phyloP scores from a whole-genome alignment of 2,113 vertebrate species.

The Pollachius pollachius region DNA sequence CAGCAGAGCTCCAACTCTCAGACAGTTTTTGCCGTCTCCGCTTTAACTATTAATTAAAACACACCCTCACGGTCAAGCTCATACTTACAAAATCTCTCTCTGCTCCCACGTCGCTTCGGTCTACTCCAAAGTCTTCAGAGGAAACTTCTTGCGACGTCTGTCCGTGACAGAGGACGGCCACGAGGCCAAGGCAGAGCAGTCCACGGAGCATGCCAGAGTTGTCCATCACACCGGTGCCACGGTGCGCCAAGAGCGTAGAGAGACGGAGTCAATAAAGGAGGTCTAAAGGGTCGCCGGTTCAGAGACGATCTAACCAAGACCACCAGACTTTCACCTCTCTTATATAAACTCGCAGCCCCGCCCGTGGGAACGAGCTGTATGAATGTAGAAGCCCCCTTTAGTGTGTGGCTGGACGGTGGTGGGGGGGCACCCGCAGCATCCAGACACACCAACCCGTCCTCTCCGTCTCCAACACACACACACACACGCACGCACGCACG shows the following conservation, averaged over 20 bases:
- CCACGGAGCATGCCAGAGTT: conserved; percentile 53
- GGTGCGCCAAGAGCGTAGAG: not conserved
- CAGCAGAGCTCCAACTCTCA: too few species aligned
- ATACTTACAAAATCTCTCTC: conserved; percentile 73
- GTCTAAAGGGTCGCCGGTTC: conserved; percentile 4
- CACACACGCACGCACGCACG: too few species aligned
- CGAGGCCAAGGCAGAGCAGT: conserved; percentile 56
- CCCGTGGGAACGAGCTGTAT: conserved; percentile 18
- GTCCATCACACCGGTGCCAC: conserved; percentile 69
- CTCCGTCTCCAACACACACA: too few species aligned
- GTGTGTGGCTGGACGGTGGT: too few species aligned
- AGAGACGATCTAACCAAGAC: not conserved
- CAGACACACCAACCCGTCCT: too few species aligned
- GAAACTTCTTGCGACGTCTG: conserved; percentile 65
- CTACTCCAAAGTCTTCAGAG: conserved; percentile 46
- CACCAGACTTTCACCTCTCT: conserved; percentile 14
- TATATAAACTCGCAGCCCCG: conserved; percentile 40
- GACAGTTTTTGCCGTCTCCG: too few species aligned
- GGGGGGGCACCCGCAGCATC: too few species aligned
- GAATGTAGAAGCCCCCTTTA: too few species aligned
- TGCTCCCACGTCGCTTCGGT: conserved; percentile 44
- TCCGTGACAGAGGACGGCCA: conserved; percentile 49
- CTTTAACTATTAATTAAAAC: not conserved
- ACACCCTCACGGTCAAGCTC: not conserved
- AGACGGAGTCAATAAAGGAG: not conserved